Evolutionary conservation across 2,797 vertebrate genomes (phyloP).

Genomic region (Capromys pilorides): DNA sequence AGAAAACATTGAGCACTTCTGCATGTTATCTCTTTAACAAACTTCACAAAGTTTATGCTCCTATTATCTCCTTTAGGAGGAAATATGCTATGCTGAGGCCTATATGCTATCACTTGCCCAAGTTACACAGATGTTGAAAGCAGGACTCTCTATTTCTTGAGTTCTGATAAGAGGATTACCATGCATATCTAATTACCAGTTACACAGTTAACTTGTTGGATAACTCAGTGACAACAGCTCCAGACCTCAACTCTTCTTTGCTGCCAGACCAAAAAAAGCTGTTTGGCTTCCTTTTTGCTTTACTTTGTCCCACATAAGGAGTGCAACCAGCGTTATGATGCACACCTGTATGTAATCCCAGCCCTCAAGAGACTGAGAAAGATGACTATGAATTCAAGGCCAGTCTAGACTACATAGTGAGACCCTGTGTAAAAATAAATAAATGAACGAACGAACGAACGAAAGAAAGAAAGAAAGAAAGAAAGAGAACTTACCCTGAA

Average conservation of each 20-base stretch:
- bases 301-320: not conserved
- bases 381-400: not conserved
- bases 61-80: not conserved
- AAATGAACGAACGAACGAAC: no score
- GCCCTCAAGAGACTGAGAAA: not conserved
- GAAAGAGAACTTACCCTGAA: not conserved
- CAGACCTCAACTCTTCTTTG: not conserved
- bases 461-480: no score
- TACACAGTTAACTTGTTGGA: not conserved
- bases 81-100: not conserved
- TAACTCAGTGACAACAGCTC: slow-evolving; percentile 1
- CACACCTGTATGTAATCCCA: not conserved
- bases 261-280: no score
- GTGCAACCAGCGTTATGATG: not conserved
- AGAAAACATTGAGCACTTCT: not conserved
- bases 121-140: slow-evolving; percentile 24
- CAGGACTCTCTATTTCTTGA: not conserved
- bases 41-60: slow-evolving; percentile 7
- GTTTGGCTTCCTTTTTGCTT: slow-evolving; percentile 46
- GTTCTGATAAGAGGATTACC: not conserved
- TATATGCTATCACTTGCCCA: not conserved
- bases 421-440: not conserved
- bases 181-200: not conserved
- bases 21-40: not conserved
- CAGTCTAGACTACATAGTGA: not conserved